These are phyloP conservation scores for Trachelus iudaicus DNA, from an alignment of 2,888 invertebrate genomes.

Conservation along the genomic window DNA sequence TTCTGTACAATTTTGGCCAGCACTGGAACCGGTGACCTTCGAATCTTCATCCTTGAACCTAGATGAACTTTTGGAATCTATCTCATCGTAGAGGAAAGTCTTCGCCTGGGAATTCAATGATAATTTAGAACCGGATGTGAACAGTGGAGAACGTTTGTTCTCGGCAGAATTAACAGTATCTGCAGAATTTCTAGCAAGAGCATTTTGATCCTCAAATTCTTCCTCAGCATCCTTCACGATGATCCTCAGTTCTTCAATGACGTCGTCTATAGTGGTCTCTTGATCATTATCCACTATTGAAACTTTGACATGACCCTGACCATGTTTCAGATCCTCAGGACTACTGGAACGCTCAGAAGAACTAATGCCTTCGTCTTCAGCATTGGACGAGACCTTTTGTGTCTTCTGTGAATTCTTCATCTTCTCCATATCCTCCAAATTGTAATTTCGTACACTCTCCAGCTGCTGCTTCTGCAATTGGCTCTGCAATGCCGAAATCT, in stretches of 20 bases:
- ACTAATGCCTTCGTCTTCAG: conserved; percentile 90
- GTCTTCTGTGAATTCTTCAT: conserved; percentile 26
- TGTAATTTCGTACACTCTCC: conserved; percentile 52
- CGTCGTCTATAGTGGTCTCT: conserved; percentile 88
- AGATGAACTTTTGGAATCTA: not conserved
- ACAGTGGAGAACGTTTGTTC: conserved; percentile 35
- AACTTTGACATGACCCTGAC: conserved; percentile 43
- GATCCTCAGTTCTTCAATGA: conserved; percentile 85
- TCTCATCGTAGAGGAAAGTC: not conserved
- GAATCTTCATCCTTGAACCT: conserved; percentile 1
- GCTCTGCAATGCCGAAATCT: conserved; percentile 52
- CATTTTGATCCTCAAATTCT: conserved; percentile 64
- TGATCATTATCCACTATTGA: conserved; percentile 71
- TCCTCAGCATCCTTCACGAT: conserved; percentile 88
- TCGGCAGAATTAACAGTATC: conserved; percentile 26
- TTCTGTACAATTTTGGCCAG: conserved; percentile 24
- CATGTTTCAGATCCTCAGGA: conserved; percentile 72
- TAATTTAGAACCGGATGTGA: conserved; percentile 28
- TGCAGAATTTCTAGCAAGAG: conserved; percentile 47
- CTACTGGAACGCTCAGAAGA: conserved; percentile 84
- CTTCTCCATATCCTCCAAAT: conserved; percentile 28
- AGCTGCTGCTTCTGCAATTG: conserved; percentile 54
- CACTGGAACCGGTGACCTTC: conserved; percentile 1
- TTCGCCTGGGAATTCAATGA: conserved; percentile 29
- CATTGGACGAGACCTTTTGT: conserved; percentile 73